A percentile compares a stretch with the other conserved stretches of the same genome.
These are phyloP conservation scores for Gopherus flavomarginatus DNA, from an alignment of 2,113 vertebrate species.

Conservation along the genomic window DNA sequence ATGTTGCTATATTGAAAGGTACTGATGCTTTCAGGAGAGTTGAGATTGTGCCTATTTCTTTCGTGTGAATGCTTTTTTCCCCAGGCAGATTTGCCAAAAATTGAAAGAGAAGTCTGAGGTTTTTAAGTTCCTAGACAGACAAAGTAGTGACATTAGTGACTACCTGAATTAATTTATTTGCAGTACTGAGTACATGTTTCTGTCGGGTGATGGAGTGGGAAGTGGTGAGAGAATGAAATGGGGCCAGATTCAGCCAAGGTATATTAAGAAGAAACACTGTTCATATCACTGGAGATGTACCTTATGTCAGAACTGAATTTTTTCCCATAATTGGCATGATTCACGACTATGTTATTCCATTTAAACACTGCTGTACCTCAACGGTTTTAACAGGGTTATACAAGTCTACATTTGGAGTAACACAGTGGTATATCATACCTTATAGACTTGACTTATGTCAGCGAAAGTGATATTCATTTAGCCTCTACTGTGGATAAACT, in stretches of 20 bases:
- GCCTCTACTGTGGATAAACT: not conserved
- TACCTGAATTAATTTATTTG: conserved; percentile 43
- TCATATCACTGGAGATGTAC: not conserved
- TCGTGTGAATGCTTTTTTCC: conserved; percentile 29
- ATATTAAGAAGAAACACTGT: not conserved
- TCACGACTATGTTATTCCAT: not conserved
- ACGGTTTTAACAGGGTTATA: not conserved
- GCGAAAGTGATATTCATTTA: not conserved
- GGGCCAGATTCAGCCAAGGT: not conserved
- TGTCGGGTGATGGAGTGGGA: not conserved
- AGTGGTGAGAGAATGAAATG: not conserved
- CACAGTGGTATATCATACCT: not conserved
- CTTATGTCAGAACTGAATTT: accelerated
- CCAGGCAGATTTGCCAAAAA: conserved; percentile 53
- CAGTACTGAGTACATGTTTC: not conserved
- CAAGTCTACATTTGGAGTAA: not conserved
- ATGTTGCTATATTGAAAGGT: conserved; percentile 55
- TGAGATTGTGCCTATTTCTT: conserved; percentile 30
- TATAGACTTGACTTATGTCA: not conserved
- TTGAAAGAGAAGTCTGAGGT: conserved; percentile 6
- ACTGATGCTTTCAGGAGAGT: conserved; percentile 58
- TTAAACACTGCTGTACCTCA: not conserved
- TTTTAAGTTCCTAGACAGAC: conserved; percentile 34
- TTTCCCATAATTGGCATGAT: not conserved
- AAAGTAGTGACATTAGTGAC: not conserved